phyloP scores from a whole-genome alignment of 1,140 invertebrate genomes.

The Harlomillsia oculata region DNA sequence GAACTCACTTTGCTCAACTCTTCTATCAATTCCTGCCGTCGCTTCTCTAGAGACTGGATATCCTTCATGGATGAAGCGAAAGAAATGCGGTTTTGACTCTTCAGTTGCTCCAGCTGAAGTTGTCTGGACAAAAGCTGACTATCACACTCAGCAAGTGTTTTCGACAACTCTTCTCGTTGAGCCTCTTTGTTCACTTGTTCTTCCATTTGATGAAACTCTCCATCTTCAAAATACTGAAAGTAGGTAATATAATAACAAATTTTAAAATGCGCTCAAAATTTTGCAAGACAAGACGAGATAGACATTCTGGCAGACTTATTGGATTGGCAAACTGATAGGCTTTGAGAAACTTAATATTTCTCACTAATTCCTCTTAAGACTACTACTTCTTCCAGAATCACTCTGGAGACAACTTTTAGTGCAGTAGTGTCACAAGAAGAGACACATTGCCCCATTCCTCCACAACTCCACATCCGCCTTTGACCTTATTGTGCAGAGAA shows the following conservation, averaged over 20 bases:
- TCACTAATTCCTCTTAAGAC: too few species aligned
- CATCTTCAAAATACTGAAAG: slow-evolving; percentile 69
- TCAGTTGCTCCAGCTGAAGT: slow-evolving; percentile 53
- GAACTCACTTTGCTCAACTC: slow-evolving; percentile 40
- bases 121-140: slow-evolving; percentile 55
- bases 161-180: slow-evolving; percentile 68
- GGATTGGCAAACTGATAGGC: too few species aligned
- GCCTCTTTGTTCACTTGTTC: slow-evolving; percentile 69
- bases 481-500: too few species aligned
- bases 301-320: too few species aligned
- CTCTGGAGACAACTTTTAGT: too few species aligned
- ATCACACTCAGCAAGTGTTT: slow-evolving; percentile 58
- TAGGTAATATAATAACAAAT: slow-evolving; percentile 2
- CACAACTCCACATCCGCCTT: neutral
- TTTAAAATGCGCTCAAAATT: neutral
- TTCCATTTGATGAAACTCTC: slow-evolving; percentile 88
- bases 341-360: too few species aligned
- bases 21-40: slow-evolving; percentile 46
- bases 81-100: slow-evolving; percentile 54
- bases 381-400: too few species aligned
- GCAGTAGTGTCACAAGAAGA: neutral
- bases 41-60: slow-evolving; percentile 51
- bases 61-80: slow-evolving; percentile 52
- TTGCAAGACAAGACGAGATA: too few species aligned
- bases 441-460: neutral